Evolutionary conservation across 1,140 invertebrate genomes (phyloP).

Genomic region (Trachymyrmex septentrionalis): DNA sequence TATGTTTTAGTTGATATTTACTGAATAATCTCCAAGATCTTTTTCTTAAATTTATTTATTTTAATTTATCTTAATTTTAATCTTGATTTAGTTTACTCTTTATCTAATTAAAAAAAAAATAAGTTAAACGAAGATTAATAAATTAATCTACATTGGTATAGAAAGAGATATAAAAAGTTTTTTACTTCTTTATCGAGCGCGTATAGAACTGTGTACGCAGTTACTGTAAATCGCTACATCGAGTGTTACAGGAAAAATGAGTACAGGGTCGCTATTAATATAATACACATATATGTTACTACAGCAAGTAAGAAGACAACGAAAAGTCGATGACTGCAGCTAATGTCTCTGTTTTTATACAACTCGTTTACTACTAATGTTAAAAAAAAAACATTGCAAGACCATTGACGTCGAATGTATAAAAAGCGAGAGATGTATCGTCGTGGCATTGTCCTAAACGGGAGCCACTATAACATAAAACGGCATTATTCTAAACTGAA

Average conservation of each 20-base stretch:
- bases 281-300: background rate
- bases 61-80: too few relatives aligned
- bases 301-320: background rate
- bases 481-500: too few relatives aligned
- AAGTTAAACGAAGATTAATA: too few relatives aligned
- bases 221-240: background rate
- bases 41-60: too few relatives aligned
- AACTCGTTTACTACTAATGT: background rate
- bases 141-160: too few relatives aligned
- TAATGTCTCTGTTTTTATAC: background rate
- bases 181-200: background rate
- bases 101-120: too few relatives aligned
- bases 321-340: background rate
- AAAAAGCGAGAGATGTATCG: background rate
- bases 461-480: too few relatives aligned
- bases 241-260: constrained; percentile 6
- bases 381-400: constrained; percentile 14
- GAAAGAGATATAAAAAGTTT: background rate
- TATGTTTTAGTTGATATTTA: too few relatives aligned
- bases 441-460: too few relatives aligned
- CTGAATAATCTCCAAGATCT: too few relatives aligned
- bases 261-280: constrained; percentile 20
- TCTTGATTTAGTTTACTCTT: too few relatives aligned
- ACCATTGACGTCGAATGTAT: background rate
- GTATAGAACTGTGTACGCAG: background rate